Conservation (phyloP, 2,113 vertebrate species). For the Aramus guarauna region DNA sequence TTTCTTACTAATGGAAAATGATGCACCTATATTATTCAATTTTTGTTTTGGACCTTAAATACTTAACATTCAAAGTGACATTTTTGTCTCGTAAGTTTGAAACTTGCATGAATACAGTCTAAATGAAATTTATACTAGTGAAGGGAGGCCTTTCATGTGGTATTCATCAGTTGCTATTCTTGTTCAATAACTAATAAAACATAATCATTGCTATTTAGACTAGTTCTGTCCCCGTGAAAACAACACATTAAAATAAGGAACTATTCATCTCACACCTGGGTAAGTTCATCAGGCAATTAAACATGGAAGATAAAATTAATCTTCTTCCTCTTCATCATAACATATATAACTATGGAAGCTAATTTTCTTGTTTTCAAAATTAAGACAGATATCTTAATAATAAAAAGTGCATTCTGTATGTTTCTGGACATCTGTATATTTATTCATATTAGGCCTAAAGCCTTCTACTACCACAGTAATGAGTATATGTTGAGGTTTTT, state of each 20-base stretch:
- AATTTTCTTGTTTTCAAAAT: not conserved
- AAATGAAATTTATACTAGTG: conserved; percentile 23
- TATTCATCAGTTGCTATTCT: conserved; percentile 54
- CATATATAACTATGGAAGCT: not conserved
- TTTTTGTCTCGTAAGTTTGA: not conserved
- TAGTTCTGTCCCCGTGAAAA: conserved; percentile 13
- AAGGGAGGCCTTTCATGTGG: not conserved
- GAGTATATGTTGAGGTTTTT: not conserved
- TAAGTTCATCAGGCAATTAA: conserved; percentile 14
- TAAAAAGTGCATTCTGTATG: not conserved
- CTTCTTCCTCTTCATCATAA: not conserved
- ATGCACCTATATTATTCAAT: not conserved
- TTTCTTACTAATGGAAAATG: conserved; percentile 33
- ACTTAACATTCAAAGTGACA: not conserved
- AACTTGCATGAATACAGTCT: not conserved
- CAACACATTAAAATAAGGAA: conserved; percentile 53
- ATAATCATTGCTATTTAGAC: conserved; percentile 35
- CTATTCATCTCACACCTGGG: conserved; percentile 16
- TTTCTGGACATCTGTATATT: not conserved
- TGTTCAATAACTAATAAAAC: conserved; percentile 51
- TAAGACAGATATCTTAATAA: not conserved
- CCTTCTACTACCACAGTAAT: not conserved
- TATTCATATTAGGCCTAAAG: not conserved
- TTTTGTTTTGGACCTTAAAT: conserved; percentile 40
- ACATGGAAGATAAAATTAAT: conserved; percentile 1